Evolutionary conservation across 2,888 invertebrate species (phyloP), one percentile per base, ranked within the genome.

Genomic region (Drosophila leonis): DNA sequence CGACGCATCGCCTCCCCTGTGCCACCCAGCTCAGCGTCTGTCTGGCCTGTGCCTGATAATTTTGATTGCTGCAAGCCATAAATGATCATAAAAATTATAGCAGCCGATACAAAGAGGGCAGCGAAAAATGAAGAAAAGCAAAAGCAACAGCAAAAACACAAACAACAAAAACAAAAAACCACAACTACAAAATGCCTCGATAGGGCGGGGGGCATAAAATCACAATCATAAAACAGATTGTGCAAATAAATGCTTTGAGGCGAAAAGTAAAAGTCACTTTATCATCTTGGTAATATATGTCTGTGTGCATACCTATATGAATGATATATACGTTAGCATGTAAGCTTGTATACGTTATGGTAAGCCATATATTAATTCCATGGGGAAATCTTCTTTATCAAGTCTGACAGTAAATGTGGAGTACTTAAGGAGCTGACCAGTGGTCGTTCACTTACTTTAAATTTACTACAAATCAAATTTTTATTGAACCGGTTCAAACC

Each of bases 41-140:
- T 65, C 68, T 67, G 80, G 75, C 20, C 70, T 60, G 52, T 61
- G 78, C 83, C 77, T 85, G 83, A 90, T 90, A 88, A 90, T 90
- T 86, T 85, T 90, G 81, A 86, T 90, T 86, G 88, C 86, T 85
- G 71, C 79, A 31, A 88, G 90, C 88, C 76, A 89, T 90, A 88
- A 90, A 88, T 90, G 90, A 88, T 85, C 88, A 85, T 90, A 90
- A 85, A 90, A 90, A 82, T 88, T 86, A 90, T 85, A 88, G 78
- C 90, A 85, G 88, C 75, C 78, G 77, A 75, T 84, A 75, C 83
- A 70, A 75, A 78, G 54, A 49, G 70, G 70, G 59, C 72, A 70
- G 64, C 31, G 52, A 66, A 78, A 59, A 44, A 39, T 8, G 52
- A 56, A 59, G 29, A 52, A 54, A 35, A 57, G 35, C 33, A 52